These are phyloP conservation scores for Lathronympha strigana DNA, from an alignment of 2,888 invertebrate genomes.

Conservation along the genomic window DNA sequence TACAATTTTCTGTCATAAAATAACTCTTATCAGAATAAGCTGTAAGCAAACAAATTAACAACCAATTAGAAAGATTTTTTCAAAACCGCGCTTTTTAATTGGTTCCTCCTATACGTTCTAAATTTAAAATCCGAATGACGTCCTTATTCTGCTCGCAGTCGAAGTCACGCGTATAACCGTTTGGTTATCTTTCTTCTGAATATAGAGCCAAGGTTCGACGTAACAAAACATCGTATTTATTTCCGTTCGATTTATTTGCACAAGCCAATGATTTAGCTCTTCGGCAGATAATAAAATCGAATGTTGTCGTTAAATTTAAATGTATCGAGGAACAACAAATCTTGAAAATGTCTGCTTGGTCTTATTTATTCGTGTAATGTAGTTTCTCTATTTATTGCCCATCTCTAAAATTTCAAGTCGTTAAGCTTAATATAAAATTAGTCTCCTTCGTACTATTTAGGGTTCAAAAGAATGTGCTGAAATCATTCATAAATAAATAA, in stretches of 20 bases:
- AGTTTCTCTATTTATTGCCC: neutral
- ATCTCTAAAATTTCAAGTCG: neutral
- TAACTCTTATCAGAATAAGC: conserved; percentile 8
- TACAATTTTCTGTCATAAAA: too few species aligned
- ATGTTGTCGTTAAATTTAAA: conserved; percentile 48
- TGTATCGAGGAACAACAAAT: conserved; percentile 48
- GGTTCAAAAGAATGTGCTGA: too few species aligned
- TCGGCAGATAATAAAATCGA: conserved; percentile 50
- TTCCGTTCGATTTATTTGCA: conserved; percentile 40
- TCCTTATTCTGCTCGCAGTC: conserved; percentile 20
- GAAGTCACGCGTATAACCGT: neutral
- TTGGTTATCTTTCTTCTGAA: conserved; percentile 7
- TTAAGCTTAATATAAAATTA: neutral
- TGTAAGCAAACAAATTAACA: neutral
- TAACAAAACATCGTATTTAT: conserved; percentile 34
- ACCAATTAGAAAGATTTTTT: neutral
- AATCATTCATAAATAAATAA: too few species aligned
- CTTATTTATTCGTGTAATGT: conserved; percentile 23
- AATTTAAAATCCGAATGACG: conserved; percentile 11
- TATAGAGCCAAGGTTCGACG: conserved; percentile 32
- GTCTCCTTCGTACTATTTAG: neutral
- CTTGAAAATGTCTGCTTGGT: conserved; percentile 41
- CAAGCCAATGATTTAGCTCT: conserved; percentile 46
- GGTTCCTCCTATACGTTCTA: conserved; percentile 13
- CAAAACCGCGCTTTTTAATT: conserved; percentile 12